A percentile compares a stretch with the other conserved stretches of the same genome.
Conservation (phyloP, 2,797 vertebrate species). For the Gymnopithys bicolor region DNA sequence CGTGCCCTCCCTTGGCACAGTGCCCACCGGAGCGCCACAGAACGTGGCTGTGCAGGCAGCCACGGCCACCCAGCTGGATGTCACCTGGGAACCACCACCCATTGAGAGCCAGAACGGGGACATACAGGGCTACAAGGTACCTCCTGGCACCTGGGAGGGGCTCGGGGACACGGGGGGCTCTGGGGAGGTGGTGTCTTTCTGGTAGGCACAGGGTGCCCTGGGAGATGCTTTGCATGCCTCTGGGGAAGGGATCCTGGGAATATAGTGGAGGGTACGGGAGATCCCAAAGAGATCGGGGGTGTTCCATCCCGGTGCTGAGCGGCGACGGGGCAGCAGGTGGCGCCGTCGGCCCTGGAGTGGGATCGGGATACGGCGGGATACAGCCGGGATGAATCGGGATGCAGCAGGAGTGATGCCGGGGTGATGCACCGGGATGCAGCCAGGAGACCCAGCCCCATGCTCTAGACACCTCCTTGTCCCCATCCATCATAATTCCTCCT, state of each 20-base stretch:
- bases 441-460: rapidly evolving
- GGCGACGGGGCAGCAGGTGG: background rate
- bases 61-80: slow-evolving; percentile 92
- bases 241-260: too few species aligned
- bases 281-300: rapidly evolving
- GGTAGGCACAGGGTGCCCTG: background rate
- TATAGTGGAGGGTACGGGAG: rapidly evolving
- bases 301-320: background rate
- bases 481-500: background rate
- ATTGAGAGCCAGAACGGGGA: slow-evolving; percentile 91
- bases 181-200: background rate
- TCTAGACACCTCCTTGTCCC: too few species aligned
- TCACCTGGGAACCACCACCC: slow-evolving; percentile 92
- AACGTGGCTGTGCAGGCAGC: slow-evolving; percentile 87
- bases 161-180: background rate
- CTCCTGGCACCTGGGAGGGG: rapidly evolving
- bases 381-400: rapidly evolving
- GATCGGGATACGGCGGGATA: rapidly evolving
- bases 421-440: rapidly evolving
- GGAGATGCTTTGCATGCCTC: rapidly evolving
- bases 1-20: slow-evolving; percentile 64
- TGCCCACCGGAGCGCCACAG: slow-evolving; percentile 89
- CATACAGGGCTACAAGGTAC: slow-evolving; percentile 97
- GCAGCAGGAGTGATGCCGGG: background rate
- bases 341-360: background rate